phyloP scores from a whole-genome alignment of 2,888 invertebrate species.

The Heteropelma amictum region DNA sequence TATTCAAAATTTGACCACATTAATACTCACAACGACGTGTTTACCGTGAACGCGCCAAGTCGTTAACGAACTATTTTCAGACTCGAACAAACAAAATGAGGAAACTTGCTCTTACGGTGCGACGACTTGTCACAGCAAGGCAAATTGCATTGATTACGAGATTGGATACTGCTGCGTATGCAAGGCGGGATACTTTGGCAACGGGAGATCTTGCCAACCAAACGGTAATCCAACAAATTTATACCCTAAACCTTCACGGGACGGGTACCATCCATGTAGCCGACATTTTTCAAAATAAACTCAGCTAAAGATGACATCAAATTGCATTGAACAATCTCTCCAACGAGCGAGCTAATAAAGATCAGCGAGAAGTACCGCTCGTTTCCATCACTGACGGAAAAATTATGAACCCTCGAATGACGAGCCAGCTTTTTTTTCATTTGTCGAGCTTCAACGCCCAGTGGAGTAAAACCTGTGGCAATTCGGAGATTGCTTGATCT shows the following conservation, averaged over 20 bases:
- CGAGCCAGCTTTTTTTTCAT: neutral
- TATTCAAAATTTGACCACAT: conserved; percentile 41
- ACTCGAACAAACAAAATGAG: conserved; percentile 39
- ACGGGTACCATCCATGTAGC: neutral
- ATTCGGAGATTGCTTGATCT: conserved; percentile 12
- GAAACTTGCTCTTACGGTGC: conserved; percentile 83
- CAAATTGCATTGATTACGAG: conserved; percentile 89
- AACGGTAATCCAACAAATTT: conserved; percentile 79
- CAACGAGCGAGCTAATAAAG: no score
- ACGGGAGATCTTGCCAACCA: conserved; percentile 93
- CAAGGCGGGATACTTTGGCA: conserved; percentile 91
- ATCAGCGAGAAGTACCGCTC: no score
- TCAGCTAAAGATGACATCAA: no score
- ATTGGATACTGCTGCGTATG: conserved; percentile 95
- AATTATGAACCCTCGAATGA: neutral
- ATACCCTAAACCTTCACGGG: neutral
- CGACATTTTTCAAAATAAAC: neutral
- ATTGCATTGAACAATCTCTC: no score
- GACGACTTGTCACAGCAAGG: conserved; percentile 88
- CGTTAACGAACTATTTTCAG: conserved; percentile 60
- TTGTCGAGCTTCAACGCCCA: neutral
- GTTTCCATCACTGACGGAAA: no score
- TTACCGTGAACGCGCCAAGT: conserved; percentile 56
- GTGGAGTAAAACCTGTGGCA: neutral
- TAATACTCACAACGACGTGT: conserved; percentile 51